Percentiles rank a stretch among this genome's conserved stretches.
Evolutionary conservation across 2,888 invertebrate species (phyloP).

Genomic region (Cerastis rubricosa): DNA sequence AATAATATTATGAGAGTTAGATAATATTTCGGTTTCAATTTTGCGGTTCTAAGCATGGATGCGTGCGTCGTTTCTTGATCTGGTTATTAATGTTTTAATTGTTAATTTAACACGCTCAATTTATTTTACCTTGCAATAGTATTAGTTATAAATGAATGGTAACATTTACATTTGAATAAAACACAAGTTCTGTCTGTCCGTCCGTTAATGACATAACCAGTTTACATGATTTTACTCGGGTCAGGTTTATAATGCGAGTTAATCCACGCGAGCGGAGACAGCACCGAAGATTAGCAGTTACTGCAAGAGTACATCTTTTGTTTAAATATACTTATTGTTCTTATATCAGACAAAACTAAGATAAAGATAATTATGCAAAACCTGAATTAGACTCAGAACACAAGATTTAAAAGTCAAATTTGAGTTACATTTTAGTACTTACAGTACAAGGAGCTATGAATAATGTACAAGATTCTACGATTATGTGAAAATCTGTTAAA

Average conservation of each 20-base stretch:
- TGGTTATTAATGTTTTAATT: not conserved
- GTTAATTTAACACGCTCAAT: not conserved
- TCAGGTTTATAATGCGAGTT: not conserved
- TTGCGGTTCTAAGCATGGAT: conserved; percentile 23
- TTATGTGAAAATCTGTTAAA: not conserved
- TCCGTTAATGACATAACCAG: not conserved
- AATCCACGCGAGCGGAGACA: not conserved
- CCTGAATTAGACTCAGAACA: not conserved
- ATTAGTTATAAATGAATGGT: not conserved
- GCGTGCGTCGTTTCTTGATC: conserved; percentile 21
- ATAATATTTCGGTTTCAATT: conserved; percentile 45
- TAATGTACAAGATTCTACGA: not conserved
- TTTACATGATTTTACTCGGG: not conserved
- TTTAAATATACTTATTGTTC: not conserved
- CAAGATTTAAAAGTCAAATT: conserved; percentile 20
- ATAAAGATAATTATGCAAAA: conserved; percentile 2
- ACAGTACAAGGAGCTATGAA: not conserved
- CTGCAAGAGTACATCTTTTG: not conserved
- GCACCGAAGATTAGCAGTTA: not conserved
- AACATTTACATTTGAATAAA: not conserved
- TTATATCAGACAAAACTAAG: not conserved
- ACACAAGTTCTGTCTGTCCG: not conserved
- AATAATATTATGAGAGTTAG: conserved; percentile 45
- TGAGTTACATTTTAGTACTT: not conserved
- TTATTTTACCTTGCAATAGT: not conserved